Evolutionary conservation across 2,113 vertebrate genomes (phyloP).

Genomic region (Herpetotheres cachinnans): DNA sequence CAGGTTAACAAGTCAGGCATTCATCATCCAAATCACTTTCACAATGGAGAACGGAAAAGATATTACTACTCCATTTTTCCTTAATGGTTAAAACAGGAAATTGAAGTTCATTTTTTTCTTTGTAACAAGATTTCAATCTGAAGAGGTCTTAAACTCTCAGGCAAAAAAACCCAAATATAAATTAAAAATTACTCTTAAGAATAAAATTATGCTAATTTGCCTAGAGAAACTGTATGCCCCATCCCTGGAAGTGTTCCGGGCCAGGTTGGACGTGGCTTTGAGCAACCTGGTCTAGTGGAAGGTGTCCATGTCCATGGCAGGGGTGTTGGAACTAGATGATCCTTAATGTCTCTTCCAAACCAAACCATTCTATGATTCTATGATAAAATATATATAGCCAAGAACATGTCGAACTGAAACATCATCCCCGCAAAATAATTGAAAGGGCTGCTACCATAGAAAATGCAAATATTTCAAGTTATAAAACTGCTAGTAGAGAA

Average conservation of each 20-base stretch:
- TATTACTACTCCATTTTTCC: neutral
- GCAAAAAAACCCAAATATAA: neutral
- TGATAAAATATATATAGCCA: neutral
- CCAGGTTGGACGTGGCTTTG: too few relatives aligned
- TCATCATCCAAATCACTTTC: neutral
- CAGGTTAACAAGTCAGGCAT: neutral
- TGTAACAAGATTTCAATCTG: neutral
- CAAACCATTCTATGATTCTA: too few relatives aligned
- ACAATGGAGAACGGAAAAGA: neutral
- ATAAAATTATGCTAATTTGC: neutral
- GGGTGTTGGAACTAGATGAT: too few relatives aligned
- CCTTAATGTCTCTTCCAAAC: too few relatives aligned
- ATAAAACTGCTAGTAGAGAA: neutral
- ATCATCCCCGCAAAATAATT: neutral
- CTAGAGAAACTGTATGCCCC: too few relatives aligned
- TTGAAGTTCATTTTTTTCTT: neutral
- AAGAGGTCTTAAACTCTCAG: neutral
- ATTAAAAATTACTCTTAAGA: neutral
- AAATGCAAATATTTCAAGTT: neutral
- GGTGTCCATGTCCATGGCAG: too few relatives aligned
- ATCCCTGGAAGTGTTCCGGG: too few relatives aligned
- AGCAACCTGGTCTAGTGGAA: too few relatives aligned
- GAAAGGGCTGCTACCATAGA: neutral
- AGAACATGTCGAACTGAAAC: neutral
- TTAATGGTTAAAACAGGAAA: neutral